These are phyloP conservation scores for Carettochelys insculpta DNA, from an alignment of 2,113 vertebrate genomes.

Conservation along the genomic window DNA sequence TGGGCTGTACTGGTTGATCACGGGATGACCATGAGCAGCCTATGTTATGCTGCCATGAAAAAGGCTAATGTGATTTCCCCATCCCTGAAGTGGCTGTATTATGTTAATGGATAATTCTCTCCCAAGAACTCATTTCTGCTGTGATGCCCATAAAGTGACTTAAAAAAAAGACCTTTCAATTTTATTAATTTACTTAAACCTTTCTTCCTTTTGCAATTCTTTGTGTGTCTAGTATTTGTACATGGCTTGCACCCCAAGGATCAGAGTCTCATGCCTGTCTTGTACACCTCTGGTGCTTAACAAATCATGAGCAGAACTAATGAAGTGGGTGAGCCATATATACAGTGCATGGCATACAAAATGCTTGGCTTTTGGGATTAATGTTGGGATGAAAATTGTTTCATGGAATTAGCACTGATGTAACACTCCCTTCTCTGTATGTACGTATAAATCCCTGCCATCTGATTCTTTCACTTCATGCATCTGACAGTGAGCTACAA, in stretches of 20 bases:
- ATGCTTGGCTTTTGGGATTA: neutral
- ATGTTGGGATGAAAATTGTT: neutral
- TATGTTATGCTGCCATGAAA: neutral
- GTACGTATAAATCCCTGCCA: too few relatives aligned
- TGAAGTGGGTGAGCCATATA: too few relatives aligned
- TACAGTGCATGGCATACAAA: neutral
- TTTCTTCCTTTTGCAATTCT: neutral
- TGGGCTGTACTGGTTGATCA: neutral
- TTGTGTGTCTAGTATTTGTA: neutral
- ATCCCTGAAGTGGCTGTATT: neutral
- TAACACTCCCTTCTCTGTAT: too few relatives aligned
- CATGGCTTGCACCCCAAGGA: neutral
- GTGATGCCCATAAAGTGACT: neutral
- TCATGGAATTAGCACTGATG: neutral
- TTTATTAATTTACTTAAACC: neutral
- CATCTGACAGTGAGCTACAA: too few relatives aligned
- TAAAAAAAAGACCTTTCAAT: neutral
- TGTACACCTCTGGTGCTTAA: neutral
- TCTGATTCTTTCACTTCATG: too few relatives aligned
- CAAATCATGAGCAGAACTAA: neutral
- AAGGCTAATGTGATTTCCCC: neutral
- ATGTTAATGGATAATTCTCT: accelerated
- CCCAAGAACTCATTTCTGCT: neutral
- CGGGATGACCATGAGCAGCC: neutral
- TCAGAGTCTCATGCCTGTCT: neutral